These are phyloP conservation scores for Bembecia ichneumoniformis DNA, from an alignment of 2,888 invertebrate species.

Conservation along the genomic window DNA sequence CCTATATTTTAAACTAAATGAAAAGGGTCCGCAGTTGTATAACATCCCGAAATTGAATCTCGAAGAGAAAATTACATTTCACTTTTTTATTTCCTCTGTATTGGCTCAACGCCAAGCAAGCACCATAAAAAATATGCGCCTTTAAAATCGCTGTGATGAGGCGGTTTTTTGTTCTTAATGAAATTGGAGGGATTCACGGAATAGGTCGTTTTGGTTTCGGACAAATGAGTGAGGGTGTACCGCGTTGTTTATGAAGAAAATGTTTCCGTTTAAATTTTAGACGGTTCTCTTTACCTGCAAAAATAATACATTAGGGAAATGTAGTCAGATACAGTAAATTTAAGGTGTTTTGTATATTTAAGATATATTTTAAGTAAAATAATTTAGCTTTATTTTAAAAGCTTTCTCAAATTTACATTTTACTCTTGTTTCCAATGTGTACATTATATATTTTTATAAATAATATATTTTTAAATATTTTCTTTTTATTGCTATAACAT, in stretches of 20 bases:
- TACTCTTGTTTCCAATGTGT: too few relatives aligned
- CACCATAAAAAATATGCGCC: conserved; percentile 22
- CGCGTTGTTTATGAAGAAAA: conserved; percentile 3
- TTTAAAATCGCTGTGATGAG: conserved; percentile 23
- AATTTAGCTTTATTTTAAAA: too few relatives aligned
- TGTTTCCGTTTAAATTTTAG: background rate
- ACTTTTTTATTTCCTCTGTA: conserved; percentile 22
- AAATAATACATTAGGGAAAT: too few relatives aligned
- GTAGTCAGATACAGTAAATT: too few relatives aligned
- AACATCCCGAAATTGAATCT: conserved; percentile 19
- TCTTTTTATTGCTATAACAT: too few relatives aligned
- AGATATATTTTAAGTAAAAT: too few relatives aligned
- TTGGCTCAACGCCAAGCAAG: conserved; percentile 13
- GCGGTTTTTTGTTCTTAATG: conserved; percentile 20
- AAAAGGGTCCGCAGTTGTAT: conserved; percentile 16
- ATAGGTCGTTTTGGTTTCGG: conserved; percentile 14
- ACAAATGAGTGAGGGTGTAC: conserved; percentile 16
- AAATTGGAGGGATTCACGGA: conserved; percentile 20
- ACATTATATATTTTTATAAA: too few relatives aligned
- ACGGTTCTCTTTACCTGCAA: too few relatives aligned
- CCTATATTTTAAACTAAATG: conserved; percentile 9
- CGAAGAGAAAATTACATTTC: conserved; percentile 19
- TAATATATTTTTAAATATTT: too few relatives aligned
- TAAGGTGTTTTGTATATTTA: too few relatives aligned
- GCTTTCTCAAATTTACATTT: too few relatives aligned